A percentile compares a stretch with the other conserved stretches of the same genome.
phyloP scores from a whole-genome alignment of 2,113 vertebrate genomes.

The Albula glossodonta region DNA sequence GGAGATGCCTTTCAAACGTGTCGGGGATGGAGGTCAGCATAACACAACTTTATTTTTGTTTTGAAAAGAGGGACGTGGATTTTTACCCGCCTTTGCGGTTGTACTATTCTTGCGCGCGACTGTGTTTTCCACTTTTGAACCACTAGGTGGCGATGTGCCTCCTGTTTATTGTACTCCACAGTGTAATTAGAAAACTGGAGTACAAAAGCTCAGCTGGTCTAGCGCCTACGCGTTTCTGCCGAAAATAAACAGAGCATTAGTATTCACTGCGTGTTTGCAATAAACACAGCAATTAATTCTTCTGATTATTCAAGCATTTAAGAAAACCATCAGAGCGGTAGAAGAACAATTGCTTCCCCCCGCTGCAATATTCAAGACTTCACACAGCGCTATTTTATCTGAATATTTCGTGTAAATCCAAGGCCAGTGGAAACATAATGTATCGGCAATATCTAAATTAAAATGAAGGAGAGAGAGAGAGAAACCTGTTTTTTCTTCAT shows the following conservation, averaged over 20 bases:
- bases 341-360: constrained; percentile 44
- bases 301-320: constrained; percentile 60
- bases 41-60: background rate
- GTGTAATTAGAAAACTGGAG: background rate
- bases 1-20: background rate
- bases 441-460: constrained; percentile 30
- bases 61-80: background rate
- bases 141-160: background rate
- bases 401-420: constrained; percentile 35
- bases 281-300: constrained; percentile 52
- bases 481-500: constrained; percentile 34
- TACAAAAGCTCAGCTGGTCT: background rate
- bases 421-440: constrained; percentile 27
- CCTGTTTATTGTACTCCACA: background rate
- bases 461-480: constrained; percentile 1
- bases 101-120: no score
- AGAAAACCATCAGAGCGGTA: constrained; percentile 54
- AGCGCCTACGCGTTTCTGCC: background rate
- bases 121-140: background rate
- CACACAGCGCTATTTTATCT: constrained; percentile 39
- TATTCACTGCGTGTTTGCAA: background rate
- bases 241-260: background rate
- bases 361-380: constrained; percentile 46
- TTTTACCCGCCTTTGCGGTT: no score
- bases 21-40: background rate